phyloP scores from a whole-genome alignment of 2,888 invertebrate species.

The Rutpela maculata region DNA sequence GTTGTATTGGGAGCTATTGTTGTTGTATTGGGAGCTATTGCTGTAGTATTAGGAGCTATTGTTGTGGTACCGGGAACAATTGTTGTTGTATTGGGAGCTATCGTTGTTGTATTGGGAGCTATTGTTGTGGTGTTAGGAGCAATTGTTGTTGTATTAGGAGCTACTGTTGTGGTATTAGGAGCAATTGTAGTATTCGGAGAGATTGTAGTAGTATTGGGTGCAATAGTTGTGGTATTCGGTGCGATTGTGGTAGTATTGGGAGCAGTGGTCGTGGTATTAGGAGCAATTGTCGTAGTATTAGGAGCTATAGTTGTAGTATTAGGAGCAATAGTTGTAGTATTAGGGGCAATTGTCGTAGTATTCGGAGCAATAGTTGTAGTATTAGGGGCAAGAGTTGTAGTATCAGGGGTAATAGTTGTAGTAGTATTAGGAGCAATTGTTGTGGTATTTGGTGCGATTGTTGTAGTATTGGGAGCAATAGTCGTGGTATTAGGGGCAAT shows the following conservation, averaged over 20 bases:
- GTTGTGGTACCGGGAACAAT: neutral
- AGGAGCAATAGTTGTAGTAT: too few relatives aligned
- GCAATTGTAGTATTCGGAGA: neutral
- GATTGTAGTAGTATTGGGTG: neutral
- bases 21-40: neutral
- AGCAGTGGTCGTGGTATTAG: too few relatives aligned
- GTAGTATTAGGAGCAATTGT: neutral
- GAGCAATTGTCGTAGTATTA: too few relatives aligned
- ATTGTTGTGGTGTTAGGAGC: neutral
- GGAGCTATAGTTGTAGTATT: too few relatives aligned
- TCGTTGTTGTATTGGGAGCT: neutral
- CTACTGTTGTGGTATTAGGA: neutral
- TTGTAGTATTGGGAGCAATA: neutral
- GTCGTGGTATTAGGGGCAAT: neutral
- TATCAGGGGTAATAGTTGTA: neutral
- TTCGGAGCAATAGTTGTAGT: too few relatives aligned
- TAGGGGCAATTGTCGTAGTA: too few relatives aligned
- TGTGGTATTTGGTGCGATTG: neutral
- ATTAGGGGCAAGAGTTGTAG: neutral
- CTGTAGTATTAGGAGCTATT: neutral
- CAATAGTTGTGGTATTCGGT: neutral
- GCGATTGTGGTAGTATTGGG: too few relatives aligned
- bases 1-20: neutral
- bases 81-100: neutral
- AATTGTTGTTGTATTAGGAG: neutral